Percentiles rank a stretch among this genome's conserved stretches.
Conservation (phyloP, 1,140 invertebrate species). For the Mycetomoellerius zeteki region DNA sequence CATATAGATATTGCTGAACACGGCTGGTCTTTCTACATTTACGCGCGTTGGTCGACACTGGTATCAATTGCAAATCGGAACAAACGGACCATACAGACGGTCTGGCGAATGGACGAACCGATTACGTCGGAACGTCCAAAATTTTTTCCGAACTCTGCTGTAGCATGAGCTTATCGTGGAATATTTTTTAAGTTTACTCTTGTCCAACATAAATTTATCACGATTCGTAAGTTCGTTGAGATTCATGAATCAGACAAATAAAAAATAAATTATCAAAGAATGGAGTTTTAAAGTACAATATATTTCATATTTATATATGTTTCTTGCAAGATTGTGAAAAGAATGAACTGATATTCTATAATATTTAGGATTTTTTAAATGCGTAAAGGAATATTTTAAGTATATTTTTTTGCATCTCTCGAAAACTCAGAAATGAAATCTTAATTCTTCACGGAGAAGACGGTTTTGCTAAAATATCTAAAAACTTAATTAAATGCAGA, state of each 20-base stretch:
- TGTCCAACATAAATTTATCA: background rate
- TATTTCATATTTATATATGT: background rate
- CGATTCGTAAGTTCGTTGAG: background rate
- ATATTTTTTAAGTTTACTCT: background rate
- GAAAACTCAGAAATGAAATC: background rate
- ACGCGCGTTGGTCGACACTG: conserved; percentile 25
- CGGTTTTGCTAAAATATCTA: too few species aligned
- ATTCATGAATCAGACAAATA: background rate
- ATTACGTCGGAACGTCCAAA: conserved; percentile 31
- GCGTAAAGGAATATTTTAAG: background rate
- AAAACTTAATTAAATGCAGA: too few species aligned
- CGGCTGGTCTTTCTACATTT: background rate
- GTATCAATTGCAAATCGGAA: conserved; percentile 69
- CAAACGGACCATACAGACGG: conserved; percentile 2
- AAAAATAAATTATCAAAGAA: background rate
- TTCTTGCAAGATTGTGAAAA: background rate
- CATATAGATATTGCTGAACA: background rate
- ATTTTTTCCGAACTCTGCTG: conserved; percentile 2
- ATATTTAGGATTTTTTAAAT: background rate
- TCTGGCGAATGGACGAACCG: background rate
- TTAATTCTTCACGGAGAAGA: too few species aligned
- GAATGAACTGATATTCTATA: background rate
- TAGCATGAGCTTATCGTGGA: background rate
- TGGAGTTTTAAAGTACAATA: background rate
- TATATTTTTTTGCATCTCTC: background rate